Evolutionary conservation across 2,888 invertebrate species (phyloP), one percentile per base, ranked within the genome.

Genomic region (Nomada flava): DNA sequence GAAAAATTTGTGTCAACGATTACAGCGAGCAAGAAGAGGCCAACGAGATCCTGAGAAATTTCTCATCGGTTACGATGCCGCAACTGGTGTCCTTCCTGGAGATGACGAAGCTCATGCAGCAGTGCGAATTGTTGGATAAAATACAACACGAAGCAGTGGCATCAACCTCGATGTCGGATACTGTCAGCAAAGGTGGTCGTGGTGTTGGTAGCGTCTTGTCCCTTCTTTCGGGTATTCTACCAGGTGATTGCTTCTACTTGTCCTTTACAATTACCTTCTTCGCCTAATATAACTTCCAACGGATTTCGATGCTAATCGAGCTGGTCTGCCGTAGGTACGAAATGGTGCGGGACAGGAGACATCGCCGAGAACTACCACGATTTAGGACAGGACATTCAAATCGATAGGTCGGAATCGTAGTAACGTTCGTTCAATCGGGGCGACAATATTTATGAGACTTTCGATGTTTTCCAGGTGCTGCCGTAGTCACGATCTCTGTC

Each of bases 301-400:
- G 23, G 50, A 53, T 10, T 0, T 36, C n/a, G 2, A 59, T 0
- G 1, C 26, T 23, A n/a, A 26, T 13, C 59, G 15, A 13, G 9
- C 5, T 52, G 3, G 3, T 68, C 36, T 36, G n/a, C 67, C 67
- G 70, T 93, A 98, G 98, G 98, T 83, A 98, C 98, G 55, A 98
- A 98, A 93, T 98, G 98, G 98, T 98, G 98, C 91, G 98, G 98
- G 23, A 96, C 97, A 0, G 98, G 98, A 0, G 98, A 98, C 93
- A 96, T 98, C 87, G 98, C 98, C 0, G 94, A 95, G 26, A 95
- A 96, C 91, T 98, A 97, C 94, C 96, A 96, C 93, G 98, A 98
- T 94, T 94, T 98, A 84, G 98, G 98, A 57, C 95, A 95, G 0
- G 97, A 96, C 90, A 94, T 93, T 91, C 88, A 88, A 26, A 90